phyloP scores from a whole-genome alignment of 1,140 invertebrate genomes.

The Chionoecetes opilio region DNA sequence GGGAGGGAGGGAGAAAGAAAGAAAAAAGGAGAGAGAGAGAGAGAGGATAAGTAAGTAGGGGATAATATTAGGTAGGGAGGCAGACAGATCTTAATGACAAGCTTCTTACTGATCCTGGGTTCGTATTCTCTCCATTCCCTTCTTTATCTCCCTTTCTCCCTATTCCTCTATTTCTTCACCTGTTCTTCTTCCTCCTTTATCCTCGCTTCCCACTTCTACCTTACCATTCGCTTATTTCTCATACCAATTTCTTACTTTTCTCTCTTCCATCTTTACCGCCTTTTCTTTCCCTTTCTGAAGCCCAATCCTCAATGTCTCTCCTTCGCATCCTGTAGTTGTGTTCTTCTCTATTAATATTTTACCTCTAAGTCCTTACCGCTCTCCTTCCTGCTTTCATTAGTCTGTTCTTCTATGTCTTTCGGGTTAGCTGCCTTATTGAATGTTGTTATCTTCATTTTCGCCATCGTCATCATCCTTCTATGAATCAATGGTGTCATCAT shows the following conservation, averaged over 20 bases:
- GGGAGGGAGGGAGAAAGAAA: too few species aligned
- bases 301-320: constrained; percentile 48
- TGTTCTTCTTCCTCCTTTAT: too few species aligned
- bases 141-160: neutral
- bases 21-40: neutral
- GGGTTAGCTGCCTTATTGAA: too few species aligned
- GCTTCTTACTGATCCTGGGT: neutral
- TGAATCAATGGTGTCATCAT: neutral
- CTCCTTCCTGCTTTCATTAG: too few species aligned
- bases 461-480: neutral
- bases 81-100: constrained; percentile 11
- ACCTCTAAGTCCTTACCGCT: too few species aligned
- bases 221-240: too few species aligned
- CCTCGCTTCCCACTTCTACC: too few species aligned
- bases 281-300: constrained; percentile 51
- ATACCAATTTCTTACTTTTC: neutral
- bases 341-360: too few species aligned
- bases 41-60: neutral
- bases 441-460: too few species aligned
- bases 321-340: neutral
- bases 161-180: neutral
- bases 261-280: neutral
- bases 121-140: neutral
- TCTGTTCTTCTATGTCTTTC: too few species aligned
- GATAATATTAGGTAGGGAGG: constrained; percentile 20